Evolutionary conservation across 2,113 vertebrate genomes (phyloP).

Genomic region (Psammodynastes pulverulentus): DNA sequence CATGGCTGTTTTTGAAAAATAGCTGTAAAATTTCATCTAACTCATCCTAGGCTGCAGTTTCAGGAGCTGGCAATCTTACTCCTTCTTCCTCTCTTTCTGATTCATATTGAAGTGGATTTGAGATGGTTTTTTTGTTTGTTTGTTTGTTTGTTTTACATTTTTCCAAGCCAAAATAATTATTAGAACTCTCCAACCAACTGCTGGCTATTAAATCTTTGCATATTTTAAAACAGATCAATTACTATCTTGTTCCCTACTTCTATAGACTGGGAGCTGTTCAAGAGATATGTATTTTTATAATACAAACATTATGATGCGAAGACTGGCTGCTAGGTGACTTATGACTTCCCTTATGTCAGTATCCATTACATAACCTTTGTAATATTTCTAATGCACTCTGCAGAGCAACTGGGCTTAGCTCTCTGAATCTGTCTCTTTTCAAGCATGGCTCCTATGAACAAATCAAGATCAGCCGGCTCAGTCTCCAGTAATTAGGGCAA

Average conservation of each 20-base stretch:
- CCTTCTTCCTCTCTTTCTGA: background rate
- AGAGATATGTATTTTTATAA: background rate
- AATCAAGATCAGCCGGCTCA: background rate
- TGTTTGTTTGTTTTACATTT: background rate
- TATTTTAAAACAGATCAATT: background rate
- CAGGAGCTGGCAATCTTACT: background rate
- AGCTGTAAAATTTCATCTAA: background rate
- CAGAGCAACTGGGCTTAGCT: background rate
- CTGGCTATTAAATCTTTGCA: background rate
- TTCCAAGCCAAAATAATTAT: background rate
- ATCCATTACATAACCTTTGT: background rate
- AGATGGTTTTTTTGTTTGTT: background rate
- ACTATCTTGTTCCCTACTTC: background rate
- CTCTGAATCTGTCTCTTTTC: background rate
- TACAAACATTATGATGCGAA: background rate
- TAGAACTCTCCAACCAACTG: background rate
- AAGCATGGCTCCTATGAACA: background rate
- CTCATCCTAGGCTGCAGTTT: background rate
- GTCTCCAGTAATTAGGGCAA: slow-evolving; percentile 8
- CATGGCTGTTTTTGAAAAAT: background rate
- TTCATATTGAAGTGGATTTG: background rate
- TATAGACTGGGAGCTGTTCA: background rate
- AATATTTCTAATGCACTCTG: background rate
- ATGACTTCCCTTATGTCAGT: background rate
- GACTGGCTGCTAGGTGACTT: background rate